Evolutionary conservation across 2,113 vertebrate species (phyloP), one percentile per base, ranked within the genome.

Genomic region (Eptesicus fuscus): DNA sequence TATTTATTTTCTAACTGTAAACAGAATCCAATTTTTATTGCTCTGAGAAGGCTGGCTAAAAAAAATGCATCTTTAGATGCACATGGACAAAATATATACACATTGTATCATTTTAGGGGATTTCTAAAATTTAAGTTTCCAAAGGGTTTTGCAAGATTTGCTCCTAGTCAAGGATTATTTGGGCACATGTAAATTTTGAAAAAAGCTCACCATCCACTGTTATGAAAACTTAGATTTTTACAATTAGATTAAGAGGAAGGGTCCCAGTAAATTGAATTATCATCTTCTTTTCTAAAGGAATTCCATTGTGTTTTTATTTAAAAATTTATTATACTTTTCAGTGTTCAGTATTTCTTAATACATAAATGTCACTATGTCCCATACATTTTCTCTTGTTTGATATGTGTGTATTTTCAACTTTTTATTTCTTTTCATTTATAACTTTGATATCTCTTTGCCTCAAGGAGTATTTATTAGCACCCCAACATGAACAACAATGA

Each of bases 401-500:
- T 56, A 83, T 76, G 53, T 92, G 20, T 71, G 47, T 47, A 74
- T 78, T 93, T 91, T 91, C 37, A 91, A 51, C 63, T 35, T 49
- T 92, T 80, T 84, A 92, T 87, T 83, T 79, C 18, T 32, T 93
- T 80, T 93, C 14, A 67, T 32, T 82, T 82, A 30, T 18, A 79
- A 44, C 16, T 93, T 90, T 82, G 88, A 83, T 91, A 86, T 92
- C 13, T 73, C 37, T 91, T 85, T 93, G 42, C n/a, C 25, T n/a
- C 10, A 78, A 74, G 74, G 40, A 93, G 12, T 47, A 3, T 90
- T 94, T 95, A 78, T 95, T 85, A 80, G 5, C 20, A 83, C 14
- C 17, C 32, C 32, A 42, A 78, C n/a, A 37, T n/a, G 23, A 88
- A 83, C 86, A 63, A 59, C 37, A 95, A 93, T 32, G 23, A 82